phyloP scores from a whole-genome alignment of 2,113 vertebrate genomes.

The Arenaria interpres region DNA sequence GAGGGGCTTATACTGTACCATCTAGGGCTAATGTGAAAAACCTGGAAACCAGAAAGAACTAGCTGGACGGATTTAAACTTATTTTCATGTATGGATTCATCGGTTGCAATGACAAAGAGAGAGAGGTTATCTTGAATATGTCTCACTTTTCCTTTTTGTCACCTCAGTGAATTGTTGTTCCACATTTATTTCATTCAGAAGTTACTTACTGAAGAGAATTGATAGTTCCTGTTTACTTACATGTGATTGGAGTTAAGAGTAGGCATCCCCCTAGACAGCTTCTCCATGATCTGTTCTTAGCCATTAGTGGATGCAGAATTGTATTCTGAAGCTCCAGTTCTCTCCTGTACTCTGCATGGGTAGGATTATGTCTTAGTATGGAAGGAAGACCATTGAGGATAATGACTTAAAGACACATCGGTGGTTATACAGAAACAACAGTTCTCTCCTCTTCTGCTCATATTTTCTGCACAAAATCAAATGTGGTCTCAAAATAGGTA shows the following conservation, averaged over 20 bases:
- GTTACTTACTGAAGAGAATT: background rate
- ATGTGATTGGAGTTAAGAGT: background rate
- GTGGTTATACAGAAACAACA: background rate
- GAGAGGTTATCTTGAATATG: background rate
- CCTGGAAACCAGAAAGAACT: background rate
- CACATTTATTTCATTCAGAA: background rate
- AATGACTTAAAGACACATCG: background rate
- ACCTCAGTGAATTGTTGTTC: background rate
- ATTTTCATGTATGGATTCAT: background rate
- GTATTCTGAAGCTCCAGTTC: background rate
- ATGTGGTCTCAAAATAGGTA: background rate
- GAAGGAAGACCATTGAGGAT: background rate
- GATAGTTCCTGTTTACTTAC: background rate
- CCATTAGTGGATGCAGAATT: background rate
- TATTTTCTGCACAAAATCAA: background rate
- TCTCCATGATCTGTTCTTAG: background rate
- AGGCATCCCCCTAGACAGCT: background rate
- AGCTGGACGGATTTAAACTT: background rate
- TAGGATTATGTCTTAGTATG: background rate
- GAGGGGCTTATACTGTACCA: background rate
- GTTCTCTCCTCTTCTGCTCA: background rate
- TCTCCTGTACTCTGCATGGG: fast-evolving
- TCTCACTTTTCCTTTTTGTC: background rate
- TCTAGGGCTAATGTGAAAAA: background rate
- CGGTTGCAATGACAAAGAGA: background rate